Evolutionary conservation across 2,888 invertebrate species (phyloP).

Genomic region (Dione vanillae): DNA sequence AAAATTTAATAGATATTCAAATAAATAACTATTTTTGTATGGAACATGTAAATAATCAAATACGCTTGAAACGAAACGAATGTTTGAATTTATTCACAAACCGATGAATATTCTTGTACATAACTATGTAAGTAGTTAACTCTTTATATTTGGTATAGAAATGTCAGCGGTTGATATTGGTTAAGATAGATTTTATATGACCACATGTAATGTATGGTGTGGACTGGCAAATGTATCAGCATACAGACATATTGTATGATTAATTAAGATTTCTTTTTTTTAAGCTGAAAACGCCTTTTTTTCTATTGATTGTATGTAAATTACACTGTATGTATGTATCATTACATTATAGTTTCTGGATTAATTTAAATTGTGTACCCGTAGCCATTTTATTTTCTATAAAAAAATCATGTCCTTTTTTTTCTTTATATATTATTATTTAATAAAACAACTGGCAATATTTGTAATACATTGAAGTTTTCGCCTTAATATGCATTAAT

Average conservation of each 20-base stretch:
- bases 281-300: neutral
- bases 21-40: conserved; percentile 43
- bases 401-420: neutral
- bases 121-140: conserved; percentile 18
- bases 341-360: conserved; percentile 1
- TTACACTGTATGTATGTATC: too few species aligned
- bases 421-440: neutral
- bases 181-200: conserved; percentile 17
- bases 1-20: conserved; percentile 23
- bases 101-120: conserved; percentile 12
- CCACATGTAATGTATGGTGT: too few species aligned
- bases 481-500: conserved; percentile 53
- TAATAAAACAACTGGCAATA: conserved; percentile 5
- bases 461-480: conserved; percentile 38
- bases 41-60: conserved; percentile 17
- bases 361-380: neutral
- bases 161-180: conserved; percentile 21
- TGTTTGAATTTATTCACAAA: conserved; percentile 21
- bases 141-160: conserved; percentile 1
- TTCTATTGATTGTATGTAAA: neutral
- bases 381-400: neutral
- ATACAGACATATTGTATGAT: conserved; percentile 21
- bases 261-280: conserved; percentile 12
- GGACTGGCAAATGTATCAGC: conserved; percentile 14
- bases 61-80: conserved; percentile 34